Evolutionary conservation across 2,888 invertebrate species (phyloP).

Genomic region (Pachymerium ferrugineum): DNA sequence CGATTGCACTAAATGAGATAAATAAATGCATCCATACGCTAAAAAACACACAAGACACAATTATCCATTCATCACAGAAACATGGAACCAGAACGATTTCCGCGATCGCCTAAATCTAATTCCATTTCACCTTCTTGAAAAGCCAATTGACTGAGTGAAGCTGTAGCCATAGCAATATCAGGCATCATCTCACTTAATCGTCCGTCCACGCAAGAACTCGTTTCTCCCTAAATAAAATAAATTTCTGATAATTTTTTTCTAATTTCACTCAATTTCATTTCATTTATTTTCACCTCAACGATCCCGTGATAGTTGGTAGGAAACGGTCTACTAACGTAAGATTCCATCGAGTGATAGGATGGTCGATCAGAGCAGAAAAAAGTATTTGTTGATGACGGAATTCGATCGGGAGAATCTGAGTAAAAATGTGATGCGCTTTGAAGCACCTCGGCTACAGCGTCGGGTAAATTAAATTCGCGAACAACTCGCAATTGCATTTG

Average conservation of each 20-base stretch:
- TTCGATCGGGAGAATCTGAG: constrained; percentile 33
- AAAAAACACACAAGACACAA: background rate
- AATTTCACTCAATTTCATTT: constrained; percentile 34
- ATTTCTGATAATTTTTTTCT: background rate
- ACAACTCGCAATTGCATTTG: constrained; percentile 82
- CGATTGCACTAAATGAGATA: too few species aligned
- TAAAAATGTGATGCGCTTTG: constrained; percentile 46
- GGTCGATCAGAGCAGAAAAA: background rate
- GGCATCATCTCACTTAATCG: constrained; percentile 78
- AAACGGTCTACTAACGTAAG: constrained; percentile 43
- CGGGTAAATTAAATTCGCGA: constrained; percentile 88
- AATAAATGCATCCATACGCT: too few species aligned
- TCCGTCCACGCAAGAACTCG: constrained; percentile 61
- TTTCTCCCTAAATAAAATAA: constrained; percentile 49
- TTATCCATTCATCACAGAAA: constrained; percentile 32
- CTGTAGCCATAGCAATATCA: constrained; percentile 74
- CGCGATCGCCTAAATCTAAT: constrained; percentile 70
- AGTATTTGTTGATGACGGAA: background rate
- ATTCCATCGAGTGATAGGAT: background rate
- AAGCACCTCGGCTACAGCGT: constrained; percentile 72
- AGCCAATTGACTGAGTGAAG: constrained; percentile 63
- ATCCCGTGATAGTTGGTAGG: constrained; percentile 42
- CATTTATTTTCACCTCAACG: constrained; percentile 47
- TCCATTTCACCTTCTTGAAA: constrained; percentile 61
- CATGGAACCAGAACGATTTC: constrained; percentile 43